These are phyloP conservation scores for Tanytarsus gracilentus DNA, from an alignment of 2,888 invertebrate genomes.

Conservation along the genomic window DNA sequence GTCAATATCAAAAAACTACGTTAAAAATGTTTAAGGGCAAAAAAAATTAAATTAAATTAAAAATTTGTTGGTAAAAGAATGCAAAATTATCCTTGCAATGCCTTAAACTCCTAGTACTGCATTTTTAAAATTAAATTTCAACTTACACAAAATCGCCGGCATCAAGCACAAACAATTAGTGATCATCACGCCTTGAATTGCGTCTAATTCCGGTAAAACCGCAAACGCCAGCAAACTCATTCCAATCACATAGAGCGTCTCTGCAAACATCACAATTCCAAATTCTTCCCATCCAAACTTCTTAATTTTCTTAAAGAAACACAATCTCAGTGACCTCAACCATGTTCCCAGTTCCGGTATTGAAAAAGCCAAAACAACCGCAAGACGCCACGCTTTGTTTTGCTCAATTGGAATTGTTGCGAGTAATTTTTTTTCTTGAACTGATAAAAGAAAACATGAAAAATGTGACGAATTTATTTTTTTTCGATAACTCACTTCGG, in stretches of 20 bases:
- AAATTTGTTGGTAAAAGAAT: not conserved
- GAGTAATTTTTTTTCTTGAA: conserved; percentile 52
- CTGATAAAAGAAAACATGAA: conserved; percentile 39
- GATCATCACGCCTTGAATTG: conserved; percentile 72
- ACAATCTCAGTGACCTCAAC: conserved; percentile 59
- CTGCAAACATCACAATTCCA: conserved; percentile 55
- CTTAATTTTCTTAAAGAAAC: conserved; percentile 60
- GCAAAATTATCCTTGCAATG: too few species aligned
- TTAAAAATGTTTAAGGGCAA: not conserved
- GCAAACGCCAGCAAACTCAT: conserved; percentile 64
- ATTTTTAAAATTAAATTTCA: conserved; percentile 34
- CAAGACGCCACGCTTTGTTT: conserved; percentile 71
- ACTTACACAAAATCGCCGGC: conserved; percentile 64
- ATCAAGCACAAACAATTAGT: conserved; percentile 76
- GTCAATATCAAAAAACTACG: not conserved
- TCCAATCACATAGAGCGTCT: conserved; percentile 70
- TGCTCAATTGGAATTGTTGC: conserved; percentile 55
- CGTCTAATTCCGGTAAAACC: conserved; percentile 71
- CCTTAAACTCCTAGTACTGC: conserved; percentile 34
- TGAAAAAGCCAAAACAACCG: conserved; percentile 62
- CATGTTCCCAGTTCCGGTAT: conserved; percentile 69
- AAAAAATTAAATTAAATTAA: too few species aligned
- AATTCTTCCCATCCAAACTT: conserved; percentile 51
- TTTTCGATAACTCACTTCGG: conserved; percentile 34
- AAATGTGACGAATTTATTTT: conserved; percentile 30